A percentile compares a stretch with the other conserved stretches of the same genome.
Conservation (phyloP, 2,113 vertebrate species). For the Myrmecophaga tridactyla region DNA sequence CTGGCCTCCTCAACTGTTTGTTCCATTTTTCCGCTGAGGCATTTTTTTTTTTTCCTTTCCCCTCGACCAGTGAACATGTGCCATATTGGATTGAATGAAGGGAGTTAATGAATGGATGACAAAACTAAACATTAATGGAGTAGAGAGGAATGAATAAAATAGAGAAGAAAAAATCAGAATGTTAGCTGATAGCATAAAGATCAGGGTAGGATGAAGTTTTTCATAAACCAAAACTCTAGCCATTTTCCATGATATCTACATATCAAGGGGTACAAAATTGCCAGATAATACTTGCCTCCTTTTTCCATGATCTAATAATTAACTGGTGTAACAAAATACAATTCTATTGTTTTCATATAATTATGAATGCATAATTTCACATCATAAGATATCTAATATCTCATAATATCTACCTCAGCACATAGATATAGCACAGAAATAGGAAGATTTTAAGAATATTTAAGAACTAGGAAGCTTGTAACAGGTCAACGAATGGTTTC, state of each 20-base stretch:
- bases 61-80: neutral
- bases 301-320: neutral
- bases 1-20: neutral
- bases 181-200: neutral
- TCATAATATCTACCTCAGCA: neutral
- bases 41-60: neutral
- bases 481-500: neutral
- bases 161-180: neutral
- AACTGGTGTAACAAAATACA: neutral
- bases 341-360: neutral
- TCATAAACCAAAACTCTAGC: neutral
- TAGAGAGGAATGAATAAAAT: neutral
- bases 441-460: neutral
- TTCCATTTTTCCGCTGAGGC: neutral
- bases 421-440: neutral
- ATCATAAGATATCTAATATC: neutral
- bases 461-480: neutral
- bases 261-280: neutral
- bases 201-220: neutral
- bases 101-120: neutral
- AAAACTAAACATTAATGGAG: neutral
- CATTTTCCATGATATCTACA: neutral
- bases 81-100: neutral
- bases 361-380: neutral
- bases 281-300: neutral